Evolutionary conservation across 2,797 vertebrate genomes (phyloP).

Genomic region (Tenualosa thibaudeaui): DNA sequence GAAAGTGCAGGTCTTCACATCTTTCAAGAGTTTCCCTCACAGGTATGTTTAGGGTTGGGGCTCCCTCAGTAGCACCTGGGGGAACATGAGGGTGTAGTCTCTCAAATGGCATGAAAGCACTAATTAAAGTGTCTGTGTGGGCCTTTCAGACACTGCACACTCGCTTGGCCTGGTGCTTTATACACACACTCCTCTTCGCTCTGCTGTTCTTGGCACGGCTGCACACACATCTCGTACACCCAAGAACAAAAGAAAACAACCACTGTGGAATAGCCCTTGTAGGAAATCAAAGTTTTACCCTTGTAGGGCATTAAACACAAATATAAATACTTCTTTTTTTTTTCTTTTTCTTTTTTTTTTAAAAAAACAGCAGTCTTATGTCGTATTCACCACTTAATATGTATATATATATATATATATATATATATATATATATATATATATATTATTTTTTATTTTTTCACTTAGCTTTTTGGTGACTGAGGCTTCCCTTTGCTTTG

Average conservation of each 20-base stretch:
- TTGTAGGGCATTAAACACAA: background rate
- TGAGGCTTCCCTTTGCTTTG: constrained; percentile 4
- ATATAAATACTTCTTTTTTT: background rate
- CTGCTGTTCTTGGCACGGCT: constrained; percentile 48
- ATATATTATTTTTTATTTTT: background rate
- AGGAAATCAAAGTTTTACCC: background rate
- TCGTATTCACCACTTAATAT: background rate
- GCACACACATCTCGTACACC: background rate
- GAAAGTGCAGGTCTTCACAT: background rate
- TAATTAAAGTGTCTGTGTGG: constrained; percentile 58
- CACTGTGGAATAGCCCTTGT: background rate
- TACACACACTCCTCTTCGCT: background rate
- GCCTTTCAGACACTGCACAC: constrained; percentile 14
- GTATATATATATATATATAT: background rate
- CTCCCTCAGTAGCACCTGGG: constrained; percentile 52
- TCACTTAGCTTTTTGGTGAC: background rate
- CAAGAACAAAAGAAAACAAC: constrained; percentile 2
- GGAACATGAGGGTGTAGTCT: constrained; percentile 56
- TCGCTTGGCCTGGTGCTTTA: constrained; percentile 16
- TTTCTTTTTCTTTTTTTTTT: background rate
- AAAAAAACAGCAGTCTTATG: background rate
- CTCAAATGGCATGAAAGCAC: constrained; percentile 61
- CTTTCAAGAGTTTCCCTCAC: constrained; percentile 46
- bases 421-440: background rate
- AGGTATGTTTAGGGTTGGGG: constrained; percentile 57